Conservation (phyloP, 2,888 invertebrate species). For the Aspidapion aeneum region DNA sequence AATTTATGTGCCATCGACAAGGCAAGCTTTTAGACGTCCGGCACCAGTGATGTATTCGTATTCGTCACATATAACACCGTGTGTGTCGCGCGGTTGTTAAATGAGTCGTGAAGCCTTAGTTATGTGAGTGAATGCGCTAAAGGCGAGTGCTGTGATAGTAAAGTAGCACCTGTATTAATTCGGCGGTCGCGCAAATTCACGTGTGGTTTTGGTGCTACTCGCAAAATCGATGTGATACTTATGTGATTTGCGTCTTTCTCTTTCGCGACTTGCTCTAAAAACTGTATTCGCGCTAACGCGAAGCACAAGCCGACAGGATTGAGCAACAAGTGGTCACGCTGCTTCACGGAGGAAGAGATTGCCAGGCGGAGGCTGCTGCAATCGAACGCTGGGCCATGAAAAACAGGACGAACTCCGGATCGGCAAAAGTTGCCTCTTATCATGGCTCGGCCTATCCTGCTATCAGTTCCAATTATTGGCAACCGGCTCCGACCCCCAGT, state of each 20-base stretch:
- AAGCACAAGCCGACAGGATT: neutral
- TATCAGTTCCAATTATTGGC: conserved; percentile 82
- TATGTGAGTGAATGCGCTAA: conserved; percentile 37
- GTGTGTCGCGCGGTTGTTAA: conserved; percentile 32
- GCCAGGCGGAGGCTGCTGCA: conserved; percentile 18
- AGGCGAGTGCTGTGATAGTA: conserved; percentile 35
- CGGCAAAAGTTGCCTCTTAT: conserved; percentile 27
- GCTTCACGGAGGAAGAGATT: conserved; percentile 17
- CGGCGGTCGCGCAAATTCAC: conserved; percentile 17
- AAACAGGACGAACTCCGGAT: conserved; percentile 37
- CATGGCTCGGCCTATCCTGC: conserved; percentile 58
- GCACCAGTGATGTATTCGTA: conserved; percentile 42
- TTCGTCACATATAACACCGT: conserved; percentile 37
- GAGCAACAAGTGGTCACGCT: conserved; percentile 17
- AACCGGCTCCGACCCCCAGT: conserved; percentile 73
- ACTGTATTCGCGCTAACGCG: neutral
- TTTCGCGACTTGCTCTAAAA: neutral
- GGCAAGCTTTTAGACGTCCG: conserved; percentile 28
- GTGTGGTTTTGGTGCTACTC: conserved; percentile 8
- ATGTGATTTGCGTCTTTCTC: conserved; percentile 1
- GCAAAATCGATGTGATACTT: conserved; percentile 10
- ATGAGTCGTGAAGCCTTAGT: conserved; percentile 42
- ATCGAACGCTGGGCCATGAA: conserved; percentile 39
- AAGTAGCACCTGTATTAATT: conserved; percentile 27
- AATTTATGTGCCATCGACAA: conserved; percentile 14